These are phyloP conservation scores for Bergia puertoricense DNA, from an alignment of 92 coral and sea anemone species.

Conservation along the genomic window DNA sequence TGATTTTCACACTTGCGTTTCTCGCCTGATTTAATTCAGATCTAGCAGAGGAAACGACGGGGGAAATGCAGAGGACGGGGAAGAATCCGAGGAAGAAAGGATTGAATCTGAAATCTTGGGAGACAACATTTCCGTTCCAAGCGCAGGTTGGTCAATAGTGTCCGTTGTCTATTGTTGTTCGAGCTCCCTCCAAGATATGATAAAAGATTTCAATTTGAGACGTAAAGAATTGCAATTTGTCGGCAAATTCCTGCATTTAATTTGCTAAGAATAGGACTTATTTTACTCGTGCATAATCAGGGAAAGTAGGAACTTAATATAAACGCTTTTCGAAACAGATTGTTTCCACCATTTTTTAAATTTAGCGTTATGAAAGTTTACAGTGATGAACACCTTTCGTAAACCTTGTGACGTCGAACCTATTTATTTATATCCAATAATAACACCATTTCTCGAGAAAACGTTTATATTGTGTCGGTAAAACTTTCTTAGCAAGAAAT, in stretches of 20 bases:
- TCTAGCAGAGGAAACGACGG: constrained; percentile 40
- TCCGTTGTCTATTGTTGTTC: constrained; percentile 18
- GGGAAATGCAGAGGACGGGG: constrained; percentile 20
- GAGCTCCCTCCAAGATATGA: background rate
- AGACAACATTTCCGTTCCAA: constrained; percentile 23
- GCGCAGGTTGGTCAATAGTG: constrained; percentile 19
- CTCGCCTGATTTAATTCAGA: constrained; percentile 58
- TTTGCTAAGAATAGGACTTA: background rate
- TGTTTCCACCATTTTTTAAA: background rate
- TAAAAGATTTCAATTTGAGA: constrained; percentile 9
- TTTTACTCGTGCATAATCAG: constrained; percentile 3
- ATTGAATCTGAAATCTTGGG: constrained; percentile 14
- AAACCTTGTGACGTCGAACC: constrained; percentile 4
- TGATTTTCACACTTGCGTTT: constrained; percentile 71
- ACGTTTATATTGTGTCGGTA: background rate
- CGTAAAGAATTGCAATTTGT: constrained; percentile 21
- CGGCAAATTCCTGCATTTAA: background rate
- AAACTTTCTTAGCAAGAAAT: background rate
- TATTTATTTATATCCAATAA: no score
- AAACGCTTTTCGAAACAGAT: background rate
- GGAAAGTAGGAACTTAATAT: background rate
- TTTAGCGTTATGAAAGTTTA: constrained; percentile 14
- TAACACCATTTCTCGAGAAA: background rate
- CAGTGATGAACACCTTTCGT: background rate
- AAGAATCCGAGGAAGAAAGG: constrained; percentile 45